phyloP scores from a whole-genome alignment of 2,797 vertebrate genomes.

The Sus cebifrons region DNA sequence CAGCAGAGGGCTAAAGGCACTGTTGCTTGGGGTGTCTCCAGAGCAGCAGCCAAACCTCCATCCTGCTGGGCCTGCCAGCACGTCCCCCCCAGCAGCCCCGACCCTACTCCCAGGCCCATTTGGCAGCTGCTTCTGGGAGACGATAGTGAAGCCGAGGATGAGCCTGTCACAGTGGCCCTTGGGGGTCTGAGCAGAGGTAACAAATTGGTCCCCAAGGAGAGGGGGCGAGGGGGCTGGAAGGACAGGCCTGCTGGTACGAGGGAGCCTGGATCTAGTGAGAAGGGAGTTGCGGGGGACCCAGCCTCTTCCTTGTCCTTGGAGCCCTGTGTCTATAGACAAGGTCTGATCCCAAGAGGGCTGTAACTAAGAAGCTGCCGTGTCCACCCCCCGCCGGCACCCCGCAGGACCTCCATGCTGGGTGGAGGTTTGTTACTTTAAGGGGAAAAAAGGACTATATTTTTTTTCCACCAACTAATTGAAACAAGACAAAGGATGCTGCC shows the following conservation, averaged over 20 bases:
- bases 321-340: too few relatives aligned
- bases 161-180: not conserved
- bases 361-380: not conserved
- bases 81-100: too few relatives aligned
- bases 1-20: not conserved
- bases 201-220: not conserved
- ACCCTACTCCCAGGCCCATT: not conserved
- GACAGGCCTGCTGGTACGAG: accelerated
- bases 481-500: not conserved
- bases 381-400: accelerated
- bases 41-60: not conserved
- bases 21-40: accelerated
- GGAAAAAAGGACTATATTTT: not conserved
- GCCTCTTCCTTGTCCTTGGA: not conserved
- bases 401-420: not conserved
- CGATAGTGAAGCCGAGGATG: not conserved
- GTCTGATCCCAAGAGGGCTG: too few relatives aligned
- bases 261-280: not conserved
- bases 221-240: not conserved
- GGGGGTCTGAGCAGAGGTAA: not conserved
- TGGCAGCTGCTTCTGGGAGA: not conserved
- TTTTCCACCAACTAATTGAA: not conserved
- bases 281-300: not conserved
- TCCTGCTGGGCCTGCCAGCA: accelerated
- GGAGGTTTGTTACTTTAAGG: not conserved